phyloP scores from a whole-genome alignment of 2,113 vertebrate species.

The Hemibagrus wyckioides region DNA sequence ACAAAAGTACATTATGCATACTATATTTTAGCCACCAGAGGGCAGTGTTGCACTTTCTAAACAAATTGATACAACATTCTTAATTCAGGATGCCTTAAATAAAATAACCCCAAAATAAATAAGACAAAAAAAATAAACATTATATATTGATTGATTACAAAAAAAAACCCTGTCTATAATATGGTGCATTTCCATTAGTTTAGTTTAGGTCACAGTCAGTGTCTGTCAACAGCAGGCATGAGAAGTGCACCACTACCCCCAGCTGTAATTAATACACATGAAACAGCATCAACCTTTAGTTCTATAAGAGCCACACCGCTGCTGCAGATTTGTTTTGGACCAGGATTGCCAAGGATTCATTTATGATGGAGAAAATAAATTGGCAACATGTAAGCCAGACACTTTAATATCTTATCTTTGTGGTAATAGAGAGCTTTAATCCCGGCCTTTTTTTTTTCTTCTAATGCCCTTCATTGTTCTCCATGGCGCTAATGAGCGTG shows the following conservation, averaged over 20 bases:
- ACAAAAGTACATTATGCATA: not conserved
- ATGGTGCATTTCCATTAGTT: not conserved
- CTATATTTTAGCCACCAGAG: conserved; percentile 4
- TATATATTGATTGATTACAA: not conserved
- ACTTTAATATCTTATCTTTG: not conserved
- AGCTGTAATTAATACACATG: not conserved
- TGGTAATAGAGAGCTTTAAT: conserved; percentile 25
- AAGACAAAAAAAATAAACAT: not conserved
- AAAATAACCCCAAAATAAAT: not conserved
- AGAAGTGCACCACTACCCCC: not conserved
- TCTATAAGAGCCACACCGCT: not conserved
- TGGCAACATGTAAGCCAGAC: not conserved
- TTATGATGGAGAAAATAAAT: not conserved
- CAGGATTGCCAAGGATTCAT: not conserved
- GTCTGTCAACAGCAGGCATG: not conserved
- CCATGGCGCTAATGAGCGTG: conserved; percentile 25
- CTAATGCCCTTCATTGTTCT: conserved; percentile 38
- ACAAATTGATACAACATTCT: not conserved
- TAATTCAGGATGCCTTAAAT: not conserved
- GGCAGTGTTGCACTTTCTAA: conserved; percentile 39
- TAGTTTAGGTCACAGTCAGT: not conserved
- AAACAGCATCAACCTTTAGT: not conserved
- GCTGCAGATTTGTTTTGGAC: not conserved
- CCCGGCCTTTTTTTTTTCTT: not conserved
- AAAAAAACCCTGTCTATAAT: not conserved